A percentile compares a stretch with the other conserved stretches of the same genome.
Conservation (phyloP, 2,888 invertebrate genomes). For the Noctua comes region DNA sequence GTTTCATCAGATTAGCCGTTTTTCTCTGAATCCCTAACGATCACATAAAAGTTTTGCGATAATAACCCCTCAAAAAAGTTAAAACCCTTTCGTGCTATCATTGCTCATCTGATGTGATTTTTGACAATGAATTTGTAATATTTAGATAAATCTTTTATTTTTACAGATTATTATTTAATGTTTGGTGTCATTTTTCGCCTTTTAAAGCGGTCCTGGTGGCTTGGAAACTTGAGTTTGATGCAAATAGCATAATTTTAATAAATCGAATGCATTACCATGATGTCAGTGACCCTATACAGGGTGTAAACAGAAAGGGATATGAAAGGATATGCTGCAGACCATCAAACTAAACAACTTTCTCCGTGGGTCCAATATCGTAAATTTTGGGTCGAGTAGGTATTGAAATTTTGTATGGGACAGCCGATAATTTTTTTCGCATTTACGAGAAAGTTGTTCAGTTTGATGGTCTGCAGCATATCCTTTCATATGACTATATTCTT, state of each 20-base stretch:
- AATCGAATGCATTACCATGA: neutral
- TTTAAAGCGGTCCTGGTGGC: neutral
- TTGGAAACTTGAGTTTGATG: neutral
- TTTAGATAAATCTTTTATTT: neutral
- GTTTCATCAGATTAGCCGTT: slow-evolving; percentile 13
- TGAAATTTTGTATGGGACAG: no score
- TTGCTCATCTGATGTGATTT: neutral
- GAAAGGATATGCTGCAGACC: no score
- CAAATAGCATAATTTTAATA: neutral
- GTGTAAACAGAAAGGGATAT: no score
- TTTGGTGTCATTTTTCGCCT: neutral
- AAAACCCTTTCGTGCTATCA: neutral
- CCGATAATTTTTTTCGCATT: no score
- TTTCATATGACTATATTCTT: no score
- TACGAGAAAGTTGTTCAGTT: no score
- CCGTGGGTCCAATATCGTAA: no score
- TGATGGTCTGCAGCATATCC: no score
- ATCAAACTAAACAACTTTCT: no score
- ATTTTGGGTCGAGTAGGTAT: no score
- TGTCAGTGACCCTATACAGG: neutral
- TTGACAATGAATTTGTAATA: neutral
- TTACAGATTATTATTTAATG: neutral
- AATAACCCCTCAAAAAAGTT: slow-evolving; percentile 16
- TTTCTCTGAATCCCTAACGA: slow-evolving; percentile 31
- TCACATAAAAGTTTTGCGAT: slow-evolving; percentile 12